These are phyloP conservation scores for Agriopis aurantiaria DNA, from an alignment of 2,888 invertebrate species.

Conservation along the genomic window DNA sequence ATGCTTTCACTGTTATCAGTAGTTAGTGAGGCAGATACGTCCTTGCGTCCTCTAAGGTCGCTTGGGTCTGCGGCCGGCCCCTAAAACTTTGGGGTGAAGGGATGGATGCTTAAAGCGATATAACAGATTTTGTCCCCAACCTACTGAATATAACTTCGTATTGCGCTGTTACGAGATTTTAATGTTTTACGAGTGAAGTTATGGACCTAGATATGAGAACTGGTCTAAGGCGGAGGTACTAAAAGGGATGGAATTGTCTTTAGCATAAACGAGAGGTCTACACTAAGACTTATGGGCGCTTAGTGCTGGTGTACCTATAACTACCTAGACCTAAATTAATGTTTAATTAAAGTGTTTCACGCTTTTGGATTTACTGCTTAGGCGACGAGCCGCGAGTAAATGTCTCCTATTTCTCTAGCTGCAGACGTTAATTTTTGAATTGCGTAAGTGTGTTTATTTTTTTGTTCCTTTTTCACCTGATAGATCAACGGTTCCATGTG, in stretches of 20 bases:
- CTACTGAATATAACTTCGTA: slow-evolving; percentile 56
- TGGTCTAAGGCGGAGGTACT: slow-evolving; percentile 13
- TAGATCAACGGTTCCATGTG: too few species aligned
- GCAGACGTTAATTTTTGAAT: too few species aligned
- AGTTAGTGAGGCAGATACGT: slow-evolving; percentile 41
- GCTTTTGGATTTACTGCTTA: too few species aligned
- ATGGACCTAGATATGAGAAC: slow-evolving; percentile 36
- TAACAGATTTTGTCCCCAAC: slow-evolving; percentile 66
- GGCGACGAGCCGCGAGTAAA: too few species aligned
- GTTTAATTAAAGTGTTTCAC: too few species aligned
- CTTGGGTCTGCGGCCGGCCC: slow-evolving; percentile 56
- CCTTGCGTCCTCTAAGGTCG: slow-evolving; percentile 52
- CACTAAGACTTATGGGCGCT: not conserved
- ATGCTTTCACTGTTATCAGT: slow-evolving; percentile 59
- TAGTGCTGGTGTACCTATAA: not conserved
- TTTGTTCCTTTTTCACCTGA: too few species aligned
- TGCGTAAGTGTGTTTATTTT: too few species aligned
- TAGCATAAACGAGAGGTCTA: not conserved
- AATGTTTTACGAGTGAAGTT: slow-evolving; percentile 46
- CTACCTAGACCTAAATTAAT: not conserved
- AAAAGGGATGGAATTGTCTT: slow-evolving; percentile 17
- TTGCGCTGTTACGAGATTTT: slow-evolving; percentile 54
- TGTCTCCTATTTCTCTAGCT: too few species aligned
- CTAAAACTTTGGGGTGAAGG: slow-evolving; percentile 67
- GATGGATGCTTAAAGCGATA: slow-evolving; percentile 68